These are phyloP conservation scores for Xestia c-nigrum DNA, from an alignment of 2,888 invertebrate genomes.

Conservation along the genomic window DNA sequence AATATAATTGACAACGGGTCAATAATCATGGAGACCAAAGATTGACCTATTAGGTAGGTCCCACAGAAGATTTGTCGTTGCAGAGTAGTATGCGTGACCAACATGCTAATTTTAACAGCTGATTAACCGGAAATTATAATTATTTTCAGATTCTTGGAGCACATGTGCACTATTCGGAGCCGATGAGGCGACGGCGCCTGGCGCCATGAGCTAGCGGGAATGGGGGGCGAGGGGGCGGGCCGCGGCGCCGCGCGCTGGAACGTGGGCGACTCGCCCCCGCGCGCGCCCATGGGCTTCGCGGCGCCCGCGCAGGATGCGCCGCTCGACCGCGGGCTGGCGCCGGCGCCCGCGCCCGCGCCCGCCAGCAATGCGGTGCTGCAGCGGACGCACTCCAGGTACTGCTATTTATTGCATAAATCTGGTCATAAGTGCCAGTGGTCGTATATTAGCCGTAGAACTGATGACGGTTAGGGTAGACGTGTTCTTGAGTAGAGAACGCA, in stretches of 20 bases:
- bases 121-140: slow-evolving; percentile 1
- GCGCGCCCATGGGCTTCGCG: slow-evolving; percentile 90
- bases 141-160: slow-evolving; percentile 55
- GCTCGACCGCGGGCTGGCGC: slow-evolving; percentile 88
- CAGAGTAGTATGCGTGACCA: not conserved
- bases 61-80: not conserved
- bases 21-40: not conserved
- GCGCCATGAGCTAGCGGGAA: slow-evolving; percentile 89
- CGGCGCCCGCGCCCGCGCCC: slow-evolving; percentile 86
- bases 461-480: not conserved
- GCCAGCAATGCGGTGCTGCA: slow-evolving; percentile 88
- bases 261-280: slow-evolving; percentile 91
- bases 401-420: not conserved
- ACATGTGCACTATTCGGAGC: slow-evolving; percentile 77
- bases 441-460: not conserved
- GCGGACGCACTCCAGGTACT: slow-evolving; percentile 93
- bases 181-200: slow-evolving; percentile 82
- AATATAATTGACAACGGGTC: not conserved
- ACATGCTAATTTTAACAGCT: not conserved
- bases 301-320: slow-evolving; percentile 91
- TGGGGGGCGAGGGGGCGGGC: slow-evolving; percentile 92
- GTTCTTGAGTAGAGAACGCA: not conserved
- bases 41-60: not conserved
- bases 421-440: not conserved
- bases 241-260: slow-evolving; percentile 92